phyloP scores from a whole-genome alignment of 2,113 vertebrate species.

The Formicarius rufipectus region DNA sequence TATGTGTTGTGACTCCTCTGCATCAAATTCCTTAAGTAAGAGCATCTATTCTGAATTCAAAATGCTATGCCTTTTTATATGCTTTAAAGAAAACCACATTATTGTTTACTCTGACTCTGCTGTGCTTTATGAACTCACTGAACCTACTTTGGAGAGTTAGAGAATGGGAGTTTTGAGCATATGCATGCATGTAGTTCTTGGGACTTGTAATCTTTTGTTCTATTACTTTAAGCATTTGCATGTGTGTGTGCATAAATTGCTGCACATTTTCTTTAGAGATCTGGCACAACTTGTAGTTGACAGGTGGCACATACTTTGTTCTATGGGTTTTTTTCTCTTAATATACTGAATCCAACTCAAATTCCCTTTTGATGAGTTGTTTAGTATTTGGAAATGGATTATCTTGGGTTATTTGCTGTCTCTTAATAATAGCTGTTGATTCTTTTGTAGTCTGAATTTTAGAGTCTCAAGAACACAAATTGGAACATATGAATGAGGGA shows the following conservation, averaged over 20 bases:
- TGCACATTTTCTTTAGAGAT: not conserved
- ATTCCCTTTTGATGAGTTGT: not conserved
- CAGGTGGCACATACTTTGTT: not conserved
- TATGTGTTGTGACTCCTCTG: not conserved
- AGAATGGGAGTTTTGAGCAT: not conserved
- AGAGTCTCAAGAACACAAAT: not conserved
- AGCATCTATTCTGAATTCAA: not conserved
- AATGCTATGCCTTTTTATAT: not conserved
- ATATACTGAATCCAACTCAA: not conserved
- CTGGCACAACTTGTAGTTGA: not conserved
- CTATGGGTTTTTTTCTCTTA: not conserved
- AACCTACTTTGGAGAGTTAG: not conserved
- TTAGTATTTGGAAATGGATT: not conserved
- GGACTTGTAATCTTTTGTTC: not conserved
- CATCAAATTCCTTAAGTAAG: not conserved
- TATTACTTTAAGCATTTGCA: not conserved
- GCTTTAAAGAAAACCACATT: not conserved
- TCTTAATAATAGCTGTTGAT: not conserved
- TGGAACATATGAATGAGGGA: not conserved
- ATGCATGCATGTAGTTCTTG: not conserved
- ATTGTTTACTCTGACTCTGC: not conserved
- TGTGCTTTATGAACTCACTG: not conserved
- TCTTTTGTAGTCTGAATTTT: not conserved
- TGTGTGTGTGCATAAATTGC: not conserved
- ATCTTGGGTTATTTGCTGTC: not conserved